These are phyloP conservation scores for Hypselothyrea guttata DNA, from an alignment of 2,888 invertebrate genomes.

Conservation along the genomic window DNA sequence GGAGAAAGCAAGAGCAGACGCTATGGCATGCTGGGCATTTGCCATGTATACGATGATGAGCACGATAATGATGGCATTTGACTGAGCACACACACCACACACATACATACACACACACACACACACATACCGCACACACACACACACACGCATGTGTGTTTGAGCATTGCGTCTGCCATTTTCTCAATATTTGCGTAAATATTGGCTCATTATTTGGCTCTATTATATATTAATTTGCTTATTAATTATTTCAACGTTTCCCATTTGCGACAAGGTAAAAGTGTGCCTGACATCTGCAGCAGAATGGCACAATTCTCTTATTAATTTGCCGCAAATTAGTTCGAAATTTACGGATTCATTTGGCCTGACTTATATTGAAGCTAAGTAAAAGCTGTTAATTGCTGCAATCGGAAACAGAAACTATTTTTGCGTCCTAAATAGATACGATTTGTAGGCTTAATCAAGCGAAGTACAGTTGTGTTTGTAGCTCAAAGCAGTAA, in stretches of 20 bases:
- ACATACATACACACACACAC: constrained; percentile 6
- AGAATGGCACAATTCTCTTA: constrained; percentile 25
- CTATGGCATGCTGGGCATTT: constrained; percentile 59
- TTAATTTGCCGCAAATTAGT: constrained; percentile 46
- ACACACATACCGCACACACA: neutral
- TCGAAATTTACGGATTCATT: constrained; percentile 18
- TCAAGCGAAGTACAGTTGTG: no score
- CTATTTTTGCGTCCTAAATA: no score
- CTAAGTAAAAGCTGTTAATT: no score
- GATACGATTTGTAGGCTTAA: no score
- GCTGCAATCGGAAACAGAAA: no score
- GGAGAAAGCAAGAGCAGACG: constrained; percentile 1
- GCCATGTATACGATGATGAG: constrained; percentile 72
- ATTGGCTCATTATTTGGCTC: constrained; percentile 69
- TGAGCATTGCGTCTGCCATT: constrained; percentile 37
- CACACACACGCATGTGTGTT: constrained; percentile 14
- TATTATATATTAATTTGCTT: constrained; percentile 69
- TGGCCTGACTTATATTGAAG: constrained; percentile 1
- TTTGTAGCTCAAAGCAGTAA: no score
- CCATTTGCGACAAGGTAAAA: constrained; percentile 18
- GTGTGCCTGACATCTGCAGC: constrained; percentile 29
- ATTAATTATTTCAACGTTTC: constrained; percentile 61
- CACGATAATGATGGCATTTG: constrained; percentile 73
- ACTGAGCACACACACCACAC: constrained; percentile 51
- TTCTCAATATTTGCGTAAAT: constrained; percentile 60